These are phyloP conservation scores for Camponotus vicinus DNA, from an alignment of 1,140 invertebrate genomes.

Conservation along the genomic window DNA sequence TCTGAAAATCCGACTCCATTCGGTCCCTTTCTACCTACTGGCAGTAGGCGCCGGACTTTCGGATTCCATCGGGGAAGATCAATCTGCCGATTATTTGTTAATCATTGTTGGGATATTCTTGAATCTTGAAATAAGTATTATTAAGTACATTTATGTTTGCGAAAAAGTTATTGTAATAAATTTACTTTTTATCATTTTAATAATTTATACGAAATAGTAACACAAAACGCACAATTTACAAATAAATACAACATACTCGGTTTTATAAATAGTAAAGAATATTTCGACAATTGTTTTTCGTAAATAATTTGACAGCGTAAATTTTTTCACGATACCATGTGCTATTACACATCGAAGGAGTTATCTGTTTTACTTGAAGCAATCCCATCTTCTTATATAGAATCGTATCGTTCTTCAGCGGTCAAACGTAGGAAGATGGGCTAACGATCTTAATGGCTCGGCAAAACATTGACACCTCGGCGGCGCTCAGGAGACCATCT, in stretches of 20 bases:
- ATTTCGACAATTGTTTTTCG: neutral
- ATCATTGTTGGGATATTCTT: neutral
- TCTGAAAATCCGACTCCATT: too few species aligned
- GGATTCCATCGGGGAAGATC: constrained; percentile 43
- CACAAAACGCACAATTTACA: too few species aligned
- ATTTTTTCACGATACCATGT: neutral
- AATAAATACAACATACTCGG: too few species aligned
- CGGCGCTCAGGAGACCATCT: constrained; percentile 78
- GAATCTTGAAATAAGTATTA: neutral
- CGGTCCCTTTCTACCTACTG: constrained; percentile 1
- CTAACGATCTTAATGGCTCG: constrained; percentile 83
- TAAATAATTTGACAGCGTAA: neutral
- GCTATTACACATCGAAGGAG: neutral
- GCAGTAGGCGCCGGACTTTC: constrained; percentile 57
- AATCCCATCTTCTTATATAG: constrained; percentile 17
- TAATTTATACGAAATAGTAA: neutral
- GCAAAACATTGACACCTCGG: constrained; percentile 85
- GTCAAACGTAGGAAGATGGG: constrained; percentile 64
- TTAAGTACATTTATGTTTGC: neutral
- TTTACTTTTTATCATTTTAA: neutral
- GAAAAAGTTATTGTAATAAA: neutral
- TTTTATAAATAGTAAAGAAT: neutral
- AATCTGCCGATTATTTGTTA: neutral
- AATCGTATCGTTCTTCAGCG: constrained; percentile 28
- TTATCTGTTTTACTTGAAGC: neutral